phyloP scores from a whole-genome alignment of 1,140 invertebrate genomes.

The Sinella curviseta region DNA sequence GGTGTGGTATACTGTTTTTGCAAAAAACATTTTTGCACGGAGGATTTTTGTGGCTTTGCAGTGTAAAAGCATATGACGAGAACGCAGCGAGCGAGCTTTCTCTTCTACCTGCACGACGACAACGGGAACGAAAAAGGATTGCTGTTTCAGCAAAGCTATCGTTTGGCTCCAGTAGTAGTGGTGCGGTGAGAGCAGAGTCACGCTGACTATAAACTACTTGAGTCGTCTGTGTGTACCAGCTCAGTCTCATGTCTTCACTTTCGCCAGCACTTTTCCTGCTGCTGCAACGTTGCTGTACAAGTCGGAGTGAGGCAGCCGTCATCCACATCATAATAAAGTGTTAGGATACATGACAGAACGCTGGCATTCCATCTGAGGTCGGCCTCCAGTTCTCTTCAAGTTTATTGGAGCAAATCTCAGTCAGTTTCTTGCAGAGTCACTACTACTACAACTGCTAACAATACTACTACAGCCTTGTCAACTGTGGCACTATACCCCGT shows the following conservation, averaged over 20 bases:
- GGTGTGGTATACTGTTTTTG: too few species aligned
- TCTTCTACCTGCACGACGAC: too few species aligned
- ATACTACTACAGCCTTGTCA: not conserved
- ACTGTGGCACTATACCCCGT: too few species aligned
- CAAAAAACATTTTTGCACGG: too few species aligned
- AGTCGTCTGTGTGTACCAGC: too few species aligned
- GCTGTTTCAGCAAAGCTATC: too few species aligned
- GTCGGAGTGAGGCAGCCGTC: not conserved
- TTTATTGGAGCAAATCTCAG: not conserved
- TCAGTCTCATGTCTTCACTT: not conserved
- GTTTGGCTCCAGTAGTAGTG: too few species aligned
- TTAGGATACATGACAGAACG: not conserved
- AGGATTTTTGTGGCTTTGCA: too few species aligned
- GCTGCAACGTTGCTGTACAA: not conserved
- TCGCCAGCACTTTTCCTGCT: not conserved
- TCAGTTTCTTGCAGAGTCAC: not conserved
- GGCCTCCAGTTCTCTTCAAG: not conserved
- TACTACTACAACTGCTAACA: not conserved
- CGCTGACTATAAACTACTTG: not conserved
- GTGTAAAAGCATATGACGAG: too few species aligned
- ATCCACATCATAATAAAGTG: not conserved
- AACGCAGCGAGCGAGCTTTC: too few species aligned
- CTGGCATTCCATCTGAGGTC: constrained; percentile 1
- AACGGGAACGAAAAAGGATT: too few species aligned
- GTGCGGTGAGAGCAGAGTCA: not conserved